Evolutionary conservation across 1,140 invertebrate species (phyloP), one percentile per base, ranked within the genome.

Genomic region (Caenorhabditis inopinata): DNA sequence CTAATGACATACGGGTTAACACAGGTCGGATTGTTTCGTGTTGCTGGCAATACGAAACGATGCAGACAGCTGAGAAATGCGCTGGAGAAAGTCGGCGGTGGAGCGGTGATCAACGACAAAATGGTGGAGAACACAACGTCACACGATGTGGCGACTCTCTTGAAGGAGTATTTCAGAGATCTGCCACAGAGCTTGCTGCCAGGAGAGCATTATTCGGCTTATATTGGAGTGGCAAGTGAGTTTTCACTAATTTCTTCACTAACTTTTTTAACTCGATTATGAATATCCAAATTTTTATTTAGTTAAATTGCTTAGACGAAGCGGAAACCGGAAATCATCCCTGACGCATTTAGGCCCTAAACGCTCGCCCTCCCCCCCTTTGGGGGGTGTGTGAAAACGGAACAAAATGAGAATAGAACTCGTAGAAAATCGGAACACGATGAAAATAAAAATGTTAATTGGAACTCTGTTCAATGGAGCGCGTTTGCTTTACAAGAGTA

Each of bases 81-180:
- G 5, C 29, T 82, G 16, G 81, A 82, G 29, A 79, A 51, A 27
- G 58, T 58, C 14, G 79, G 79, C 11, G 74, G 73, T 6, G 76
- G 58, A 46, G 79, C 29, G 12, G 46, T 62, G 2, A 74, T 81
- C 27, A 74, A 49, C 21, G 75, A 81, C 46, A 74, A 81, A 23
- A 74, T 74, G 58, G 58, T 74, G 25, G 90, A 92, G 5, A 93
- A 94, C 48, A 93, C 93, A 82, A 94, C 94, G 90, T 94, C 94
- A 0, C 95, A 96, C 87, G 95, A 97, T 87, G 94, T 97, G 21
- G 95, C 94, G 3, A 94, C 94, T 0, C 90, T 97, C 23, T 90
- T 97, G 1, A 97, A 97, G 88, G 95, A 97, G 88, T 96, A 93
- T 90, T 93, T 97, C 83, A 91, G 95, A 29, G 95, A 97, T 88